phyloP scores from a whole-genome alignment of 2,113 vertebrate genomes.

The Barbus barbus region DNA sequence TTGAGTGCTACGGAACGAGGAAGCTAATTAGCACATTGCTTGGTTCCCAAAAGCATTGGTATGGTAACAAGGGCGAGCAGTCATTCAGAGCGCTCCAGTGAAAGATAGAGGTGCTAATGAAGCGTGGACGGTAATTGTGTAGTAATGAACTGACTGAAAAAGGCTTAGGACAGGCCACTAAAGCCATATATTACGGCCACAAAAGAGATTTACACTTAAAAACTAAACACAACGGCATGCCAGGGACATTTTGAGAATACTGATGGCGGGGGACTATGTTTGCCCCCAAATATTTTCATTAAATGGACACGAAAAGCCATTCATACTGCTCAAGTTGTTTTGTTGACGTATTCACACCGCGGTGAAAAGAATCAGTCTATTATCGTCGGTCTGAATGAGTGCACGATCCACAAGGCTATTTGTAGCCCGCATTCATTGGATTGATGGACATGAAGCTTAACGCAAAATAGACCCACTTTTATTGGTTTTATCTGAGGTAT shows the following conservation, averaged over 20 bases:
- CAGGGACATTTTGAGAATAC: slow-evolving; percentile 84
- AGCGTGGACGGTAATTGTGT: slow-evolving; percentile 98
- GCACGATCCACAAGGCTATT: slow-evolving; percentile 53
- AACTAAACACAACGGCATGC: slow-evolving; percentile 90
- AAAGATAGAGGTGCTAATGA: slow-evolving; percentile 93
- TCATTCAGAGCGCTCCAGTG: slow-evolving; percentile 75
- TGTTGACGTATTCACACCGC: slow-evolving; percentile 77
- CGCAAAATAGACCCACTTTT: slow-evolving; percentile 25
- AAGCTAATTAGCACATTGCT: slow-evolving; percentile 87
- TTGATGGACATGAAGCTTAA: slow-evolving; percentile 44
- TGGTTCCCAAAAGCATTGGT: slow-evolving; percentile 82
- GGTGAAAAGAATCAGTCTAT: slow-evolving; percentile 83
- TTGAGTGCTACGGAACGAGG: slow-evolving; percentile 79
- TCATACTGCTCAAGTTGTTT: slow-evolving; percentile 85
- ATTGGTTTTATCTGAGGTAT: slow-evolving; percentile 24
- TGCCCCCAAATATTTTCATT: slow-evolving; percentile 81
- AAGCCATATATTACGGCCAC: slow-evolving; percentile 90
- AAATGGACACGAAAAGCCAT: slow-evolving; percentile 90
- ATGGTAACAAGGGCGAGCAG: slow-evolving; percentile 87
- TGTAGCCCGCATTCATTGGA: slow-evolving; percentile 36
- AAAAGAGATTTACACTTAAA: slow-evolving; percentile 93
- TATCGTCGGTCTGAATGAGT: slow-evolving; percentile 76
- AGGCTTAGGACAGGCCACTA: slow-evolving; percentile 93
- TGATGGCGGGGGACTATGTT: slow-evolving; percentile 82
- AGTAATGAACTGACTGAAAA: slow-evolving; percentile 99